Conservation (phyloP, 2,888 invertebrate species). For the Gymnosoma rotundatum region DNA sequence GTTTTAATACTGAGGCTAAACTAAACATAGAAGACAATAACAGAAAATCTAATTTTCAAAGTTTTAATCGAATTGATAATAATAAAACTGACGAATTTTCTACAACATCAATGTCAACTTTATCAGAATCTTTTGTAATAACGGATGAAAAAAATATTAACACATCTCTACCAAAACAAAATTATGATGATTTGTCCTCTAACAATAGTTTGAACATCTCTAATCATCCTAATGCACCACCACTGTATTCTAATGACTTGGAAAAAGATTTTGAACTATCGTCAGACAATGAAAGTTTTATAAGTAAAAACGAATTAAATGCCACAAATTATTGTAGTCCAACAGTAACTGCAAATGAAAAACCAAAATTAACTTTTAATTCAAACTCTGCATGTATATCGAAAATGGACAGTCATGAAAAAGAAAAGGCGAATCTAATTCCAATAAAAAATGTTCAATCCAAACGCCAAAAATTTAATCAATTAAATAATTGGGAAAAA, state of each 20-base stretch:
- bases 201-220: background rate
- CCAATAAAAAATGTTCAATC: background rate
- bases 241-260: slow-evolving; percentile 36
- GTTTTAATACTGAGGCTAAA: background rate
- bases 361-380: background rate
- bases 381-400: background rate
- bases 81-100: no score
- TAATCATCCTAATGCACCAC: background rate
- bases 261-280: slow-evolving; percentile 65
- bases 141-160: background rate
- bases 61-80: background rate
- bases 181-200: background rate
- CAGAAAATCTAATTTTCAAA: background rate
- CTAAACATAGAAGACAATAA: background rate
- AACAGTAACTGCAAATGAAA: background rate
- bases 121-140: background rate
- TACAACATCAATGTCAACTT: background rate
- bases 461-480: background rate
- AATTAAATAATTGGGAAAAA: background rate
- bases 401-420: background rate
- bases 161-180: background rate
- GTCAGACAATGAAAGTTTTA: slow-evolving; percentile 45
- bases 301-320: background rate
- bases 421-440: background rate
- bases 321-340: background rate